Base-by-base conservation (phyloP, 2,888 invertebrate genomes). In the Spialia ferax region DNA sequence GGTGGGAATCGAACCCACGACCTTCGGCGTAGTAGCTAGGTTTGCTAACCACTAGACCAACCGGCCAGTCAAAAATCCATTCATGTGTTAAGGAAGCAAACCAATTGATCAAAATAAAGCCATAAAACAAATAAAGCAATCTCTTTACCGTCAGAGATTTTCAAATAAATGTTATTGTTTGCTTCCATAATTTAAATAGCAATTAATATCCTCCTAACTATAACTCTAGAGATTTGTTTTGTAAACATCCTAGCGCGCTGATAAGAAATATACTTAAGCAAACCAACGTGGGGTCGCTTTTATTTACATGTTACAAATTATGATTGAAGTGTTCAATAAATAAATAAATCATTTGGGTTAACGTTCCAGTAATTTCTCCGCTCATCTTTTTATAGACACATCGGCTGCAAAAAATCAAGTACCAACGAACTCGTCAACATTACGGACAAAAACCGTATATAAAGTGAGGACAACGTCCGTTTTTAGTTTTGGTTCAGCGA, bases 381-480 rank as follows among this genome's bases (percentile, higher is more conserved):
- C 2, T 57, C 32, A 35, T n/a, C n/a, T 26, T 59, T 52, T 48
- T 42, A 11, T 26, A 65, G 38, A 59, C 18, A 42, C 52, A 75
- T 70, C 73, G 75, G 69, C 20, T 64, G 65, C 70, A 74, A 72
- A 70, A 56, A 71, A 74, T 22, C 22, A 69, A 76, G 70, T 73
- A 70, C 67, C 69, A 71, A 78, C 73, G 73, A 78, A 77, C 75
- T 75, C 74, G 65, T 77, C 73, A 78, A 75, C 80, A 75, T 82
- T 76, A 79, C 79, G 81, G 82, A 88, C 89, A 88, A 84, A 88
- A 86, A 82, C 77, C 71, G 76, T 73, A 75, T 73, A 75, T 70
- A 77, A 79, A 73, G 77, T 69, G 88, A 86, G 93, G 90, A 89
- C 93, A 93, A 87, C 79, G 93, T 83, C 90, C 93, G 88, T 84